phyloP scores from a whole-genome alignment of 2,113 vertebrate genomes.

The Pardalotus punctatus region DNA sequence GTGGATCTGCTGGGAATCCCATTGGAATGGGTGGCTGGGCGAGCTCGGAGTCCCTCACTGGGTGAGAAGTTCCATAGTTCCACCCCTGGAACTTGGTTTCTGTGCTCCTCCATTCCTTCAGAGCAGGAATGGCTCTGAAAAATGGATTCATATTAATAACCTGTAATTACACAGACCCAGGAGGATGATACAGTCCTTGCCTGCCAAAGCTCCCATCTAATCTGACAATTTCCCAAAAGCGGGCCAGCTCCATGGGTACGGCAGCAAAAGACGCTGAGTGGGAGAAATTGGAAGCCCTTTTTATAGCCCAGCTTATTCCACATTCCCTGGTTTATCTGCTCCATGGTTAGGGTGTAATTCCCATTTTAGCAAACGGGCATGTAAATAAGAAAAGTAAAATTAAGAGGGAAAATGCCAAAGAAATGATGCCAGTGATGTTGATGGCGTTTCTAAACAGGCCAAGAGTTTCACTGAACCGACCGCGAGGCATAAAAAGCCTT shows the following conservation, averaged over 20 bases:
- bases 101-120: too few species aligned
- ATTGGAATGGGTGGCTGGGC: rapidly evolving
- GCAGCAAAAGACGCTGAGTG: not conserved
- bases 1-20: not conserved
- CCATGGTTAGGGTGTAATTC: not conserved
- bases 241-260: rapidly evolving
- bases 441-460: not conserved
- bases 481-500: not conserved
- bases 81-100: rapidly evolving
- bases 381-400: not conserved
- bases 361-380: not conserved
- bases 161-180: not conserved
- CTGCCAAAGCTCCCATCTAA: not conserved
- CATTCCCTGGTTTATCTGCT: not conserved
- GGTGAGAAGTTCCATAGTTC: rapidly evolving
- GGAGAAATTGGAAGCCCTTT: not conserved
- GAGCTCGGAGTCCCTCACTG: rapidly evolving
- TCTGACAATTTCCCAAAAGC: not conserved
- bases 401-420: not conserved
- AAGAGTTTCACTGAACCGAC: not conserved
- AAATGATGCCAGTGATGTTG: not conserved
- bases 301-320: not conserved
- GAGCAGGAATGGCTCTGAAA: not conserved
- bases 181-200: not conserved
- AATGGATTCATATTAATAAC: not conserved